A percentile compares a stretch with the other conserved stretches of the same genome.
These are phyloP conservation scores for Halcyon leucocephala DNA, from an alignment of 2,797 vertebrate species.

Conservation along the genomic window DNA sequence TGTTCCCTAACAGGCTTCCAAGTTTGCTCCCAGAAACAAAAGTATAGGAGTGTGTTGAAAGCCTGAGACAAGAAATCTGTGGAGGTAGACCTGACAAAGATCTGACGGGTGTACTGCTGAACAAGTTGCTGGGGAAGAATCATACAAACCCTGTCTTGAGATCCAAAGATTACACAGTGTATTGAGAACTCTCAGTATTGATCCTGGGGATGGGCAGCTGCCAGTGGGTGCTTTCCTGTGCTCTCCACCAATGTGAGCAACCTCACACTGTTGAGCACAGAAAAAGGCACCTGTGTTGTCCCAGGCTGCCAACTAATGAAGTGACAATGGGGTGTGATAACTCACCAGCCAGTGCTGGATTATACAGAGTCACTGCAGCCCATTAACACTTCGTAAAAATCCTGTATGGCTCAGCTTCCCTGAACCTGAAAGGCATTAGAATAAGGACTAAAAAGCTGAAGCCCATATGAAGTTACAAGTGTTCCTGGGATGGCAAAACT, in stretches of 20 bases:
- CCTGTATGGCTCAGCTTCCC: background rate
- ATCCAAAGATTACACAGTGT: background rate
- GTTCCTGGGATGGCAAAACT: background rate
- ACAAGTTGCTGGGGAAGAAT: background rate
- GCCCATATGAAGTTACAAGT: background rate
- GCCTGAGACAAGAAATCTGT: background rate
- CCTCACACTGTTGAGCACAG: background rate
- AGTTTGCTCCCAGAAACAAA: background rate
- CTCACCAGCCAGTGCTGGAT: slow-evolving; percentile 7
- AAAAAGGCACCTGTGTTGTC: background rate
- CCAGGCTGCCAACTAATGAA: slow-evolving; percentile 16
- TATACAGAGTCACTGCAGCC: slow-evolving; percentile 25
- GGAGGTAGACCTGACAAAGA: background rate
- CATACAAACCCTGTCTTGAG: background rate
- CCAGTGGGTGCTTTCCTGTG: background rate
- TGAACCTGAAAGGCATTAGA: slow-evolving; percentile 6
- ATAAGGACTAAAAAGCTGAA: slow-evolving; percentile 2
- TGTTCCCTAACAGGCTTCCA: background rate
- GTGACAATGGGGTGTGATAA: slow-evolving; percentile 46
- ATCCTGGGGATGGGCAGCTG: background rate
- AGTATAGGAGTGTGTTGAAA: background rate
- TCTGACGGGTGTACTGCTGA: background rate
- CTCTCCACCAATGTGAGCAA: background rate
- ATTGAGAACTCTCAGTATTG: background rate
- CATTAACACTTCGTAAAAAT: slow-evolving; percentile 32